Base-by-base conservation (phyloP, 2,888 invertebrate genomes). In the Electrophaes corylata region DNA sequence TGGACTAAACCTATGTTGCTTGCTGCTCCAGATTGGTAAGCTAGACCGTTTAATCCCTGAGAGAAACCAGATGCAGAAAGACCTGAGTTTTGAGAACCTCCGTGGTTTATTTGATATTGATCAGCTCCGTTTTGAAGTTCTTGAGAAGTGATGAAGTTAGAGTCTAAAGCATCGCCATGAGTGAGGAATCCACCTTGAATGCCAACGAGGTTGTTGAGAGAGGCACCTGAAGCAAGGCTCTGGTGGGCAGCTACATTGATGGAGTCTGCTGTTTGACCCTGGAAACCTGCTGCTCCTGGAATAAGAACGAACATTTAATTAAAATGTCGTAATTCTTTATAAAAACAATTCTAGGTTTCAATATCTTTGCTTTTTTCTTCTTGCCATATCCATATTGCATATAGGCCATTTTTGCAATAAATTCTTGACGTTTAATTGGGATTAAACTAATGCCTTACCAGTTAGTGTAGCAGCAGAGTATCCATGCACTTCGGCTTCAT, bases 401-500 rank as follows among this genome's bases (percentile, higher is more conserved):
- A 12, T 35, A n/a, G 12, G 11, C 11, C 12, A 35, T 35, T 35
- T 35, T 14, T 6, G 14, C 31, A 31, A 31, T 31, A n/a, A 4
- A n/a, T 31, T 20, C 4, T 1, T 4, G 20, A n/a, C 10, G 23
- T 11, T 14, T 23, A 23, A 19, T 39, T 1, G 20, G 18, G 8
- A 20, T 1, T 0, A 20, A 1, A 20, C 19, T n/a, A 12, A 11
- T 23, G 12, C 12, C 67, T 74, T 71, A 86, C 92, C 92, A 66
- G 86, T 83, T 6, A 92, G 83, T 8, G 78, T 76, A 57, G 87
- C 87, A 43, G 81, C 83, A 19, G 88, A 88, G 69, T 84, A 88
- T 0, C 92, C 93, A 58, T 86, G 83, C 0, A 88, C 90, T 48
- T 91, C 89, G 0, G 89, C 91, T 56, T 93, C 93, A 64, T 93